Evolutionary conservation across 2,888 invertebrate species (phyloP).

Genomic region (Polyommatus icarus): DNA sequence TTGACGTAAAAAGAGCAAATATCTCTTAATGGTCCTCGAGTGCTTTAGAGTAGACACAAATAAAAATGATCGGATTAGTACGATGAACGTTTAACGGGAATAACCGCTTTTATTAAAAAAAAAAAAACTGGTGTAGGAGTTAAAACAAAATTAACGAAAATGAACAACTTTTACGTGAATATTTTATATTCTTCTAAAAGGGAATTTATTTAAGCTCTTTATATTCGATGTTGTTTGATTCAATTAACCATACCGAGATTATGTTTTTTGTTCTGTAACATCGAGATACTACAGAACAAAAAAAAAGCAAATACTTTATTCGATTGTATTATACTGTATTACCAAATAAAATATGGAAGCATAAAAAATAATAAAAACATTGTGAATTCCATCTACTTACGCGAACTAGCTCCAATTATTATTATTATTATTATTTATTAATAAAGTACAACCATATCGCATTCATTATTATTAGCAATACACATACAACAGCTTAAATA

Average conservation of each 20-base stretch:
- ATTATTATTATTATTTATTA: too few relatives aligned
- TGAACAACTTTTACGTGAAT: background rate
- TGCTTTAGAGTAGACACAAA: slow-evolving; percentile 32
- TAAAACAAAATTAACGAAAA: background rate
- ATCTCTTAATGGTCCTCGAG: slow-evolving; percentile 32
- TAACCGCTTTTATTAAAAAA: background rate
- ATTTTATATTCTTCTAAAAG: background rate
- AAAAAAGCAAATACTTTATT: too few relatives aligned
- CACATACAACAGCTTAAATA: too few relatives aligned
- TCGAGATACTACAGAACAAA: background rate
- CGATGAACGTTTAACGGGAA: slow-evolving; percentile 22
- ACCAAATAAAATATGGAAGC: too few relatives aligned
- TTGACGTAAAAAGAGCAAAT: slow-evolving; percentile 13
- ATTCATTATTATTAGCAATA: too few relatives aligned
- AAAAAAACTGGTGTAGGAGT: too few relatives aligned
- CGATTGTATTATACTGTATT: too few relatives aligned
- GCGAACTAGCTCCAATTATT: too few relatives aligned
- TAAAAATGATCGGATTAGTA: slow-evolving; percentile 27
- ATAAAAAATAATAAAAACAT: too few relatives aligned
- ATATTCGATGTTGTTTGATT: background rate
- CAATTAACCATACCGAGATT: background rate
- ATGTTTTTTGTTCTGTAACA: too few relatives aligned
- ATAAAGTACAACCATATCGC: too few relatives aligned
- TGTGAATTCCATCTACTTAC: too few relatives aligned
- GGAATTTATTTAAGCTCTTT: background rate